Percentiles rank a stretch among this genome's conserved stretches.
Conservation (phyloP, 1,140 invertebrate genomes). For the Philaenus spumarius region DNA sequence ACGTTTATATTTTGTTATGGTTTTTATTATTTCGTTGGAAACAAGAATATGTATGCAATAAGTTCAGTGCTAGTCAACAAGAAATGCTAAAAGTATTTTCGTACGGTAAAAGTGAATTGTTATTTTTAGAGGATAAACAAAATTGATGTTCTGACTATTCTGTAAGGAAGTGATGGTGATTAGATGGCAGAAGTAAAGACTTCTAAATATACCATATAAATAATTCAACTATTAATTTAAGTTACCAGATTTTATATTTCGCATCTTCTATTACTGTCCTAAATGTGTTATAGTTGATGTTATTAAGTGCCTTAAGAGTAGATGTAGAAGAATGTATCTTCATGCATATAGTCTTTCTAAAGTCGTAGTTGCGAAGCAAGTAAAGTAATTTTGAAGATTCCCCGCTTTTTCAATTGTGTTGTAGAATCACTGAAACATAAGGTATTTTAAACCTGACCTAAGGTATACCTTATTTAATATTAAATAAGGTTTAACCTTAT, state of each 20-base stretch:
- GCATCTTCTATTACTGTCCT: background rate
- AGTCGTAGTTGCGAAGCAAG: background rate
- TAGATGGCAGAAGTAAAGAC: background rate
- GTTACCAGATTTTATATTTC: conserved; percentile 10
- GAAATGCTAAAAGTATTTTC: background rate
- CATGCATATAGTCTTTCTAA: background rate
- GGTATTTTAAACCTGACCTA: too few relatives aligned
- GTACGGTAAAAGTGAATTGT: background rate
- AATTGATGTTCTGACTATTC: background rate
- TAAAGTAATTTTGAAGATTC: background rate
- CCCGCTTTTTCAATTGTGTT: too few relatives aligned
- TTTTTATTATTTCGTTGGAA: too few relatives aligned
- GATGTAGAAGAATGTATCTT: background rate
- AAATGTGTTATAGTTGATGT: background rate
- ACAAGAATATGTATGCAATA: too few relatives aligned
- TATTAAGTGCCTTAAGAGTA: background rate
- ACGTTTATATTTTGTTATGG: too few relatives aligned
- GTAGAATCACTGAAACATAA: too few relatives aligned
- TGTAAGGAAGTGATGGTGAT: background rate
- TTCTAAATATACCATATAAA: conserved; percentile 4
- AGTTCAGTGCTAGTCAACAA: conserved; percentile 9
- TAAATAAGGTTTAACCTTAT: too few relatives aligned
- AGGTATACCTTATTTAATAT: too few relatives aligned
- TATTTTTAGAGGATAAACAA: background rate
- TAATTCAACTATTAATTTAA: conserved; percentile 3